Evolutionary conservation across 2,888 invertebrate species (phyloP), one percentile per base, ranked within the genome.

Genomic region (Galerucella pusilla): DNA sequence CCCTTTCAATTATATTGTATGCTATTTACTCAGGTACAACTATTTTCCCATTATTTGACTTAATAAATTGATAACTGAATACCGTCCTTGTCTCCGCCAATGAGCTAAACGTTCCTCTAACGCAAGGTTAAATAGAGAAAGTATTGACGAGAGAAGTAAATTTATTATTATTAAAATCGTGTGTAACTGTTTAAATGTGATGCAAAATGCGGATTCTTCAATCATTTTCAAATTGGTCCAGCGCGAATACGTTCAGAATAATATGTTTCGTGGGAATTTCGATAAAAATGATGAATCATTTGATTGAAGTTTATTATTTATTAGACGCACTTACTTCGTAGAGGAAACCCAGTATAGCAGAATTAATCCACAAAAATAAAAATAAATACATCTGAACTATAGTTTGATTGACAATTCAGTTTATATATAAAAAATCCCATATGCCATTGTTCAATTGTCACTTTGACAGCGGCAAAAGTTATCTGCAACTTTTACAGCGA

Each of bases 81-180:
- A 28, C 49, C 20, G 20, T 65, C 42, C 54, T 46, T 65, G 64
- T 42, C 64, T 65, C 71, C 65, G 65, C 42, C 49, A 42, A 20
- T 65, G 67, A 20, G 49, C 54, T 54, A 57, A 71, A 63, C 66
- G 72, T 72, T 72, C 72, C 72, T 67, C 72, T 60, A 35, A 67
- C 66, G 60, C 72, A 72, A 72, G 72, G 72, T 72, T 72, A 66
- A 72, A 72, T 72, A 72, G 72, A 72, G 72, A 72, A 72, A 72
- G 72, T 72, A 72, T 72, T 72, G 72, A 72, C 66, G 72, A 72
- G 72, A 60, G 59, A 60, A 66, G 72, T 72, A 66, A 66, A 72
- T 72, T 72, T 72, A 72, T 72, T 72, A 66, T 72, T 72, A 72
- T 72, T 72, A 72, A 67, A 72, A 72, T 72, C 72, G 72, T 72